Evolutionary conservation across 2,888 invertebrate genomes (phyloP).

Genomic region (Alsophila aescularia): DNA sequence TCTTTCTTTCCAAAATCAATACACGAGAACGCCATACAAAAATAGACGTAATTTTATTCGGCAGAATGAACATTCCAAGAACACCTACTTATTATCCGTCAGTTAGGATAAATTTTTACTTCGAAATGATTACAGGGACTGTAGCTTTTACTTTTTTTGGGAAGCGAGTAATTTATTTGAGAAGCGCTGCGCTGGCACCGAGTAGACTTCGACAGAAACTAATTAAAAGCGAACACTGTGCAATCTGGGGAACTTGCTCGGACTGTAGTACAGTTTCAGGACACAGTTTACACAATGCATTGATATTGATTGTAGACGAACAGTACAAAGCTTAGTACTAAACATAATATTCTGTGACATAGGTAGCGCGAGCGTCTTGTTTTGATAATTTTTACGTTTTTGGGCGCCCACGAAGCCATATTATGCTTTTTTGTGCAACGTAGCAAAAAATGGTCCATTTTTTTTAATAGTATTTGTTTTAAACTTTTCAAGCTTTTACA

Average conservation of each 20-base stretch:
- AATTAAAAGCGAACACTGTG: slow-evolving; percentile 72
- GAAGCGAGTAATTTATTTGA: slow-evolving; percentile 62
- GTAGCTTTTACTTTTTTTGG: slow-evolving; percentile 37
- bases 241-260: slow-evolving; percentile 58
- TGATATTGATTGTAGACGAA: not conserved
- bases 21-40: not conserved
- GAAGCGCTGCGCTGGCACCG: slow-evolving; percentile 57
- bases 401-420: too few relatives aligned
- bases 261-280: slow-evolving; percentile 40
- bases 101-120: slow-evolving; percentile 20
- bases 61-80: slow-evolving; percentile 7
- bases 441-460: too few relatives aligned
- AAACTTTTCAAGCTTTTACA: not conserved
- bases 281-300: slow-evolving; percentile 42
- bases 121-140: slow-evolving; percentile 14
- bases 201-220: slow-evolving; percentile 66
- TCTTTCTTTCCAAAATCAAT: not conserved
- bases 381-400: too few relatives aligned
- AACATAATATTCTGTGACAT: not conserved
- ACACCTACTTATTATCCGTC: slow-evolving; percentile 6
- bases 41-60: slow-evolving; percentile 1
- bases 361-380: too few relatives aligned
- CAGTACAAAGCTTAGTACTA: not conserved
- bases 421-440: too few relatives aligned
- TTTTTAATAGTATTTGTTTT: not conserved